Base-by-base conservation (phyloP, 2,797 vertebrate genomes). In the Fringilla coelebs region DNA sequence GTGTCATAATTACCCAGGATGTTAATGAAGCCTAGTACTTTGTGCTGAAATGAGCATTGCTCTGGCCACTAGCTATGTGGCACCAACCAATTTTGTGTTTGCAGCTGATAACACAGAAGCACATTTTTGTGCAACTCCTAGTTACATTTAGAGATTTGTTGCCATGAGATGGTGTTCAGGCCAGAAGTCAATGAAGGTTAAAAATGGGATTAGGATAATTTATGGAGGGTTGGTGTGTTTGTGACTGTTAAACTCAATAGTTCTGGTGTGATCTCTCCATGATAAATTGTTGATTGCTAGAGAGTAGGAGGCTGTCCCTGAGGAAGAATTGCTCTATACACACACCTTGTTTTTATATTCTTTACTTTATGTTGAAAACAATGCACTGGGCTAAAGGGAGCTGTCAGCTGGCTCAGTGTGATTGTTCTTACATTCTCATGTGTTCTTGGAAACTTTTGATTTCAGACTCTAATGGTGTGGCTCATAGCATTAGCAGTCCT, bases 381-480 rank as follows among this genome's bases (percentile, higher is more conserved):
- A 90, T 88, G 58, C 20, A 31, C n/a, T 62, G 54, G 43, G 31
- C 76, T 81, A 72, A 88, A 88, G 40, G n/a, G 73, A 94, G 36
- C 62, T 90, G 66, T 94, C 91, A 84, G 36, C 40, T 84, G 85
- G 48, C 73, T 94, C 66, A n/a, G 34, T 0, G 1, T 38, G 29
- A 66, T 75, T 90, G 51, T 84, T 93, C 29, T 84, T 62, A 41
- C 5, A 11, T 65, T 75, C 66, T 66, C 48, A 78, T 2, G 0
- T 41, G 51, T 84, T 91, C 85, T 65, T 85, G 84, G 79, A 90
- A 96, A 51, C 73, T 43, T 74, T 34, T 73, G 29, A 38, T 95
- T 94, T 87, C 82, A 60, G 43, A 49, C 43, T 51, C 29, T 51
- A 36, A 25, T 61, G 32, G 10, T n/a, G 58, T 89, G 65, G 38